Conservation (phyloP, 2,113 vertebrate genomes). For the Corythornis vintsioides region DNA sequence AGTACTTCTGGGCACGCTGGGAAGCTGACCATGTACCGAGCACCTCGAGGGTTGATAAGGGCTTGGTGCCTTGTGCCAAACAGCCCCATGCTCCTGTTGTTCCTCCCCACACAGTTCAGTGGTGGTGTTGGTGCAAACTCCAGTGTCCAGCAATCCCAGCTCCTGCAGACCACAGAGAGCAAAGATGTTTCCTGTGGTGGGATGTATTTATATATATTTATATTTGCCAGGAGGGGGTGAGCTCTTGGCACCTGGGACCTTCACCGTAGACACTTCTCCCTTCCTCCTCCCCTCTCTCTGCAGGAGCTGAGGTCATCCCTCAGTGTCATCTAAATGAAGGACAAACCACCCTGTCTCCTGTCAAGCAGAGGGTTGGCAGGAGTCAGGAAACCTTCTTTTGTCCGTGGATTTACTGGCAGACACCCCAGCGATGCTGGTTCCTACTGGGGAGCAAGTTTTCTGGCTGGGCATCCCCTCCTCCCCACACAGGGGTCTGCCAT, state of each 20-base stretch:
- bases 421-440: background rate
- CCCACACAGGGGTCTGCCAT: background rate
- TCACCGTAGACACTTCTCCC: rapidly evolving
- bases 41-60: background rate
- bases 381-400: background rate
- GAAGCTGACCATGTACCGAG: background rate
- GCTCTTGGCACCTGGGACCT: background rate
- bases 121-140: background rate
- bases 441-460: background rate
- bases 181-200: background rate
- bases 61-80: background rate
- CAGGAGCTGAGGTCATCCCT: background rate
- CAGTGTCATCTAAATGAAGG: background rate
- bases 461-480: background rate
- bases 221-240: background rate
- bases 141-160: background rate
- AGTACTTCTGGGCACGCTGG: background rate
- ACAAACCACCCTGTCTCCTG: background rate
- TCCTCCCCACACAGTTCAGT: background rate
- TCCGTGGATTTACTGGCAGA: background rate
- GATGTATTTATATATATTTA: rapidly evolving
- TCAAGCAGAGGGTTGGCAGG: background rate
- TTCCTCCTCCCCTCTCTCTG: background rate
- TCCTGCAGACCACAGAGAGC: background rate
- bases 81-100: background rate